Conservation (phyloP, 1,140 invertebrate genomes). For the Lepidotrigona ventralis region DNA sequence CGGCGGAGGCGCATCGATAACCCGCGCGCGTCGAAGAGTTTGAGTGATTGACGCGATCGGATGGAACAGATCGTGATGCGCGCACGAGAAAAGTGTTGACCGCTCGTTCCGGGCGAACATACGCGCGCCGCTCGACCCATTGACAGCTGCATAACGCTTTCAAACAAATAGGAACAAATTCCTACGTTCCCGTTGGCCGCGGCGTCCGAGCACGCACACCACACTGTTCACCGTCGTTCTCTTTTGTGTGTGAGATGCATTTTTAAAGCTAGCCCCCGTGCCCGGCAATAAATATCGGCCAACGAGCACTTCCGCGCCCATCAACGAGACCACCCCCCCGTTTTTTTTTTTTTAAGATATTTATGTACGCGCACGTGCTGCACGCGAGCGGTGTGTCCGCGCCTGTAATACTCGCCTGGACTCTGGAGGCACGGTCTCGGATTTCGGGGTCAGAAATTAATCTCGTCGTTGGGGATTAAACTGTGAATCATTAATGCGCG, state of each 20-base stretch:
- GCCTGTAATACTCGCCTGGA: not conserved
- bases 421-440: not conserved
- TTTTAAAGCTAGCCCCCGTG: conserved; percentile 59
- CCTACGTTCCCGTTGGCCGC: conserved; percentile 36
- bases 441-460: not conserved
- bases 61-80: conserved; percentile 68
- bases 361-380: not conserved
- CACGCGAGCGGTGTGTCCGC: not conserved
- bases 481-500: no score
- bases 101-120: conserved; percentile 64
- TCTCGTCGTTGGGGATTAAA: no score
- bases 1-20: conserved; percentile 60
- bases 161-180: conserved; percentile 69
- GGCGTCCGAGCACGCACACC: not conserved
- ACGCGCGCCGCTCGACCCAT: conserved; percentile 59
- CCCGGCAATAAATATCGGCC: conserved; percentile 61
- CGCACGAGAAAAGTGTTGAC: conserved; percentile 66
- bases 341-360: conserved; percentile 49
- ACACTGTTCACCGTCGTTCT: conserved; percentile 26
- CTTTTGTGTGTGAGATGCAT: conserved; percentile 55
- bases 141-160: conserved; percentile 69
- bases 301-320: conserved; percentile 37
- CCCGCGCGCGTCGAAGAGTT: conserved; percentile 64
- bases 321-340: conserved; percentile 12
- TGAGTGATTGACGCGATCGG: conserved; percentile 73